Percentiles rank a stretch among this genome's conserved stretches.
phyloP scores from a whole-genome alignment of 2,113 vertebrate species.

The Bothrops jararaca region DNA sequence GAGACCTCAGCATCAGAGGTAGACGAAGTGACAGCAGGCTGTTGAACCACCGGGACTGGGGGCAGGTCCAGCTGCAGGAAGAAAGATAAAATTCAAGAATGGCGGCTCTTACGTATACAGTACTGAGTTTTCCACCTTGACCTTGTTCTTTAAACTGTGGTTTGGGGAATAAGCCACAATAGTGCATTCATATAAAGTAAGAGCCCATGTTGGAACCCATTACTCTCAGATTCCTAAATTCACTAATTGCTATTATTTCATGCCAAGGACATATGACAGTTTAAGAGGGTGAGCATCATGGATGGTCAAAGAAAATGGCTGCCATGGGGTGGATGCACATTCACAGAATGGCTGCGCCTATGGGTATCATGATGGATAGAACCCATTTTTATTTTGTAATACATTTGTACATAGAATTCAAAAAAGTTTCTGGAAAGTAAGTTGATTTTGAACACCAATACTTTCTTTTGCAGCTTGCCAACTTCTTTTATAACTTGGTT shows the following conservation, averaged over 20 bases:
- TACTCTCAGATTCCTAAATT: no score
- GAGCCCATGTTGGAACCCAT: not conserved
- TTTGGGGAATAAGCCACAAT: not conserved
- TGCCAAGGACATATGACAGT: not conserved
- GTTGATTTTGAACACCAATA: not conserved
- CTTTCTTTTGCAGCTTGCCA: not conserved
- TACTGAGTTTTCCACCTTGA: not conserved
- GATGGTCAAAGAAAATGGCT: not conserved
- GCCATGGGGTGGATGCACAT: not conserved
- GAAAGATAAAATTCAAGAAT: not conserved
- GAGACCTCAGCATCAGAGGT: constrained; percentile 69
- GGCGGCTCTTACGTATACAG: not conserved
- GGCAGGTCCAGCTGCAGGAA: constrained; percentile 28
- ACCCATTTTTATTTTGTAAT: not conserved
- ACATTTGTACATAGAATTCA: not conserved
- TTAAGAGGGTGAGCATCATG: not conserved
- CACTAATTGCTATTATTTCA: not conserved
- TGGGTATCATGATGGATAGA: not conserved
- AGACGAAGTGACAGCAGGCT: constrained; percentile 59
- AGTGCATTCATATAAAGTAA: not conserved
- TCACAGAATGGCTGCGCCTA: not conserved
- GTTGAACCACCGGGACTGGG: constrained; percentile 29
- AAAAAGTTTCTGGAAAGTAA: not conserved
- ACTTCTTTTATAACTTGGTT: not conserved
- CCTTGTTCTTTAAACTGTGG: not conserved